A percentile compares a stretch with the other conserved stretches of the same genome.
These are phyloP conservation scores for Tenthredo livida DNA, from an alignment of 2,888 invertebrate genomes.

Conservation along the genomic window DNA sequence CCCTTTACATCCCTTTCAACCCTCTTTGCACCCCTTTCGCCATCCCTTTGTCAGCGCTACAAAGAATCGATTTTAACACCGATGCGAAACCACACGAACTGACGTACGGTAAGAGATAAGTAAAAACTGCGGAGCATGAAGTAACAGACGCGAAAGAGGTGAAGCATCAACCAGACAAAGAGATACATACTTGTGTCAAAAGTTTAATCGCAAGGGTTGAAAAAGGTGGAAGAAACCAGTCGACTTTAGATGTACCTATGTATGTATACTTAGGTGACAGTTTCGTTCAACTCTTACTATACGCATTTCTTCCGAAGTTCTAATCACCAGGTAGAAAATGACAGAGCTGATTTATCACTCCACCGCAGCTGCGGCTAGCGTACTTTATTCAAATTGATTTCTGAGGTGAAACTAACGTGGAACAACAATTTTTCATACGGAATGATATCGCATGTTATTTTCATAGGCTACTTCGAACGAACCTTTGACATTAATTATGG, in stretches of 20 bases:
- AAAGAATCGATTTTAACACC: conserved; percentile 37
- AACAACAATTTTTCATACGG: background rate
- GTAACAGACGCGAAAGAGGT: conserved; percentile 18
- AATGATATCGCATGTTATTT: background rate
- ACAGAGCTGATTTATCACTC: background rate
- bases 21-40: conserved; percentile 36
- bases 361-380: background rate
- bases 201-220: conserved; percentile 12
- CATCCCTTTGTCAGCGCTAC: conserved; percentile 42
- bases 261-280: background rate
- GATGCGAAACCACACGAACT: conserved; percentile 22
- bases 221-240: background rate
- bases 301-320: background rate
- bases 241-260: background rate
- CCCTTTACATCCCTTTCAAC: conserved; percentile 31
- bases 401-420: background rate
- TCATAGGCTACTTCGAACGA: background rate
- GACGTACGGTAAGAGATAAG: background rate
- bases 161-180: conserved; percentile 24
- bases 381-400: background rate
- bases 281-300: background rate
- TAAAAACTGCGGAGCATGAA: conserved; percentile 23
- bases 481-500: background rate
- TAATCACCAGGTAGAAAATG: background rate
- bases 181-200: conserved; percentile 4